These are phyloP conservation scores for Andricus quercusramuli DNA, from an alignment of 2,888 invertebrate species.

Conservation along the genomic window DNA sequence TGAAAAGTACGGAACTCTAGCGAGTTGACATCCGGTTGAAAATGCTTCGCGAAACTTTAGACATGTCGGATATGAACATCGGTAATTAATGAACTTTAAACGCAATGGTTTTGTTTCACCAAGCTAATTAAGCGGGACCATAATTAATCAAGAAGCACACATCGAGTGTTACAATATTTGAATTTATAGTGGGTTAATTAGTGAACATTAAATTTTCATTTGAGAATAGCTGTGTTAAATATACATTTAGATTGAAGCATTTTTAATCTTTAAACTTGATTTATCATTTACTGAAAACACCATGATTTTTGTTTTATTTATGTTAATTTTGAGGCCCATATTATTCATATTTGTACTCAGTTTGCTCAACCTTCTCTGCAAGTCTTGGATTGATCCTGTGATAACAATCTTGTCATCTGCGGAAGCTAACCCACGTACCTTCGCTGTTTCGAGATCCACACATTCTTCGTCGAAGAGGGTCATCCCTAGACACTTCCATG, in stretches of 20 bases:
- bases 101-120: neutral
- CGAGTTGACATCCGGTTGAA: constrained; percentile 15
- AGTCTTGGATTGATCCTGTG: too few relatives aligned
- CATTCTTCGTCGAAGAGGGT: too few relatives aligned
- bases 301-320: too few relatives aligned
- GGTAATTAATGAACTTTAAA: constrained; percentile 25
- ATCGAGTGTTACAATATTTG: neutral
- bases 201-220: neutral
- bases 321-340: too few relatives aligned
- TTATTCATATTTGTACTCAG: too few relatives aligned
- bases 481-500: too few relatives aligned
- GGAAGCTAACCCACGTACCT: too few relatives aligned
- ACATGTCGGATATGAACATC: constrained; percentile 3
- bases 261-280: neutral
- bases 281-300: too few relatives aligned
- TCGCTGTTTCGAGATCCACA: too few relatives aligned
- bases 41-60: constrained; percentile 17
- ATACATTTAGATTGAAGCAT: neutral
- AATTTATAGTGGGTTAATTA: neutral
- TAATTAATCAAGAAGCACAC: neutral
- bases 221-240: neutral
- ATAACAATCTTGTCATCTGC: too few relatives aligned
- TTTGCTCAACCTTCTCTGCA: too few relatives aligned
- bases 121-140: constrained; percentile 14
- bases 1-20: neutral